A percentile compares a stretch with the other conserved stretches of the same genome.
Conservation (phyloP, 2,113 vertebrate genomes). For the Prochilodus magdalenae region DNA sequence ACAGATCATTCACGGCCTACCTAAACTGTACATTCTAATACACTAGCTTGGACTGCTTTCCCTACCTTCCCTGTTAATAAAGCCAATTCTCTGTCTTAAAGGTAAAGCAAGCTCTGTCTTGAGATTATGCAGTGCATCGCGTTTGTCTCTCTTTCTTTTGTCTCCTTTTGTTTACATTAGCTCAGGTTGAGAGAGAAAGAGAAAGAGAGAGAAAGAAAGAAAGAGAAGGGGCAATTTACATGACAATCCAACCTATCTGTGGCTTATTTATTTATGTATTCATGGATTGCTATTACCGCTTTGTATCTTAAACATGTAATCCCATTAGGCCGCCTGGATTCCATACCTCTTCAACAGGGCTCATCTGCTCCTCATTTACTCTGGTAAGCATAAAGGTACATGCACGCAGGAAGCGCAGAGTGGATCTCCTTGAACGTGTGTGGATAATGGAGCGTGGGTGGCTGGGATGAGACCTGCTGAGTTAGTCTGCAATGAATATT, state of each 20-base stretch:
- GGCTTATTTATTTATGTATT: background rate
- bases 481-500: constrained; percentile 19
- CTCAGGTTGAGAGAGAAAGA: background rate
- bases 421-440: constrained; percentile 13
- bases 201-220: too few relatives aligned
- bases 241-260: background rate
- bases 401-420: background rate
- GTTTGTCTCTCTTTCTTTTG: background rate
- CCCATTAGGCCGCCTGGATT: background rate
- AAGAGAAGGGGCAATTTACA: background rate
- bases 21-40: background rate
- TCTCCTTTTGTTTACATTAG: background rate
- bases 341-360: background rate
- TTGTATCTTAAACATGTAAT: background rate
- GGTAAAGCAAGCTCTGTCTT: background rate
- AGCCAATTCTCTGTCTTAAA: background rate
- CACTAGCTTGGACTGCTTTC: background rate
- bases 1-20: background rate
- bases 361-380: background rate
- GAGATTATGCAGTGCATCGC: background rate
- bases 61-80: background rate
- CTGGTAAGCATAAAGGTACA: background rate
- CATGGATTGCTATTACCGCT: background rate
- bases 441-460: constrained; percentile 22
- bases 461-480: constrained; percentile 13